Base-by-base conservation (phyloP, 2,797 vertebrate genomes). In the Pampus argenteus region DNA sequence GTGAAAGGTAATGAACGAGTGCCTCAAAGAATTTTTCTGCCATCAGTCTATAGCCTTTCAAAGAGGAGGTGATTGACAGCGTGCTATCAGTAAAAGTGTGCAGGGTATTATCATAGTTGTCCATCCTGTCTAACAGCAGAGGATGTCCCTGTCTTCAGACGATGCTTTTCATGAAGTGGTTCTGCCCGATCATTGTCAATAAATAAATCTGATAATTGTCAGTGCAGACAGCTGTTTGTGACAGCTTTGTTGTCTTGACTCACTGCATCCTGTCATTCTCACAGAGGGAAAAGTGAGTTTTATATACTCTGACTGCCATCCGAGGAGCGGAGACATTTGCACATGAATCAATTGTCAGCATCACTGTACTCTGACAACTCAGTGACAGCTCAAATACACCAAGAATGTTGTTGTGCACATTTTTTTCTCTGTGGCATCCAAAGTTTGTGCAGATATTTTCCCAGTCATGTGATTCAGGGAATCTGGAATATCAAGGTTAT, bases 271-370 rank as follows among this genome's bases (percentile, higher is more conserved):
- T 97, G 96, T 96, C 95, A 97, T 95, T 97, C 96, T 96, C 93
- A 88, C 93, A 91, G 93, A 95, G 95, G 93, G 93, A 93, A 86
- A 95, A 95, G 92, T 95, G 93, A 92, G 95, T 96, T 93, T 96
- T 95, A 96, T 95, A 95, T 95, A 96, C 94, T 81, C 94, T 95
- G 96, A 96, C 95, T 96, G 96, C 95, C 95, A 95, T 95, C 83
- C 84, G 93, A 92, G 94, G 95, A 95, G 95, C 91, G 95, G 95
- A 94, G 93, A 96, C 95, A 99, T 98, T 96, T 95, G 93, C 95
- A 97, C 96, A 97, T 97, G 96, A 98, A 98, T 98, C 96, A 96
- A 94, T 96, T 96, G 96, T 97, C 96, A 96, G 93, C 95, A 94
- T 93, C 93, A 91, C 94, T 96, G 91, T 92, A 89, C 91, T 79